Evolutionary conservation across 2,888 invertebrate species (phyloP).

Genomic region (Chrysotoxum bicinctum): DNA sequence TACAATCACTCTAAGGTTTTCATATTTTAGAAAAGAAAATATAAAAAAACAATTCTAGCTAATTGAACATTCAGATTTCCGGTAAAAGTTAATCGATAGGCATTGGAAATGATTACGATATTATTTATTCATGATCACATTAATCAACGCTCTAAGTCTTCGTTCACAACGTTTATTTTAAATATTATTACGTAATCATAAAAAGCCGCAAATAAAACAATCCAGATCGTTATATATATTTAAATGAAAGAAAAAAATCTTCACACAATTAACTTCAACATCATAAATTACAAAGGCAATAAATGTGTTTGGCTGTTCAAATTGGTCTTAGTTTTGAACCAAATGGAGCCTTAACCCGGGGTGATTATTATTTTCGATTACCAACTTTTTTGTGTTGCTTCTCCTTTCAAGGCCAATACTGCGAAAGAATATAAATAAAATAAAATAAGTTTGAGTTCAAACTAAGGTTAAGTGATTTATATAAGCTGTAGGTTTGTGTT

Average conservation of each 20-base stretch:
- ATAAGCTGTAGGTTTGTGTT: not conserved
- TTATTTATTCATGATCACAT: not conserved
- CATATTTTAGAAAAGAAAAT: too few relatives aligned
- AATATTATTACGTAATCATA: not conserved
- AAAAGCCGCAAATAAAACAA: not conserved
- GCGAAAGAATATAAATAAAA: not conserved
- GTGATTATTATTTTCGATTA: constrained; percentile 14
- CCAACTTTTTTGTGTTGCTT: not conserved
- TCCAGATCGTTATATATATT: constrained; percentile 6
- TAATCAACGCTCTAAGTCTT: not conserved
- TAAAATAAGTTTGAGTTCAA: not conserved
- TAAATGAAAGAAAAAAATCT: not conserved
- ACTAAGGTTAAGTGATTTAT: not conserved
- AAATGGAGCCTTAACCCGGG: constrained; percentile 14
- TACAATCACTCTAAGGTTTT: too few relatives aligned
- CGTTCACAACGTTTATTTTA: not conserved
- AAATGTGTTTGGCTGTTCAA: not conserved
- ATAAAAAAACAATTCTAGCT: not conserved
- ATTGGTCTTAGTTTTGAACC: not conserved
- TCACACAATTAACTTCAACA: constrained; percentile 1
- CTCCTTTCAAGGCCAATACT: constrained; percentile 8
- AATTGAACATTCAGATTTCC: not conserved
- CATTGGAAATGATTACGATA: not conserved
- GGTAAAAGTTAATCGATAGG: constrained; percentile 8
- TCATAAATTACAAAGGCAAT: not conserved